These are phyloP conservation scores for Iphiclides podalirius DNA, from an alignment of 2,888 invertebrate species.

Conservation along the genomic window DNA sequence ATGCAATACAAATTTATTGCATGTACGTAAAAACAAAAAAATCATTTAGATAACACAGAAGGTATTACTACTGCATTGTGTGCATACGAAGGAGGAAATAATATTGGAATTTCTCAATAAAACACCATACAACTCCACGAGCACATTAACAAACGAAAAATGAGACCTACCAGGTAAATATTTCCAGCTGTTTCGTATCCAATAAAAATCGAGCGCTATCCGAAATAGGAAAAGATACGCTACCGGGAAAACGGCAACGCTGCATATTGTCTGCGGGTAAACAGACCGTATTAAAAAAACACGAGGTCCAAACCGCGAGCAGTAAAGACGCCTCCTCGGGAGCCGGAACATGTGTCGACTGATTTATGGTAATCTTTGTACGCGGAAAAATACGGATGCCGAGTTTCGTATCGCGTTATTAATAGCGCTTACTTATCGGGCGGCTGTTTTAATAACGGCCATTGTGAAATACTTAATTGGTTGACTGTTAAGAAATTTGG, in stretches of 20 bases:
- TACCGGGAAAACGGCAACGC: not conserved
- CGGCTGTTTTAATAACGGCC: slow-evolving; percentile 34
- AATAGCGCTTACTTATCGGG: slow-evolving; percentile 30
- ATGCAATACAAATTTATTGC: too few species aligned
- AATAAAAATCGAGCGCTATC: slow-evolving; percentile 1
- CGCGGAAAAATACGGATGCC: slow-evolving; percentile 21
- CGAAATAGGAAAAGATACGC: slow-evolving; percentile 3
- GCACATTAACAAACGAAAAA: too few species aligned
- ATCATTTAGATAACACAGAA: too few species aligned
- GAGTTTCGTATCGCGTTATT: slow-evolving; percentile 17
- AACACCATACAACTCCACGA: too few species aligned
- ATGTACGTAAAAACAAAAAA: too few species aligned
- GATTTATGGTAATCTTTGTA: slow-evolving; percentile 23
- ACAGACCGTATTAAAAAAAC: slow-evolving; percentile 20
- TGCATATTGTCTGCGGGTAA: slow-evolving; percentile 14
- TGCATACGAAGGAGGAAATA: too few species aligned
- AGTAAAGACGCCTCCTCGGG: slow-evolving; percentile 19
- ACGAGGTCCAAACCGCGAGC: slow-evolving; percentile 20
- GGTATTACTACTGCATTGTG: too few species aligned
- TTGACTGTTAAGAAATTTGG: too few species aligned
- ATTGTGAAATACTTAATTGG: slow-evolving; percentile 29
- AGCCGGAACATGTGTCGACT: slow-evolving; percentile 23
- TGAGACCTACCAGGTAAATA: too few species aligned
- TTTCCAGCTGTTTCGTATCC: not conserved
- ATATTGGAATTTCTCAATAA: too few species aligned